A percentile compares a stretch with the other conserved stretches of the same genome.
These are phyloP conservation scores for Zeugodacus cucurbitae DNA, from an alignment of 1,140 invertebrate genomes.

Conservation along the genomic window DNA sequence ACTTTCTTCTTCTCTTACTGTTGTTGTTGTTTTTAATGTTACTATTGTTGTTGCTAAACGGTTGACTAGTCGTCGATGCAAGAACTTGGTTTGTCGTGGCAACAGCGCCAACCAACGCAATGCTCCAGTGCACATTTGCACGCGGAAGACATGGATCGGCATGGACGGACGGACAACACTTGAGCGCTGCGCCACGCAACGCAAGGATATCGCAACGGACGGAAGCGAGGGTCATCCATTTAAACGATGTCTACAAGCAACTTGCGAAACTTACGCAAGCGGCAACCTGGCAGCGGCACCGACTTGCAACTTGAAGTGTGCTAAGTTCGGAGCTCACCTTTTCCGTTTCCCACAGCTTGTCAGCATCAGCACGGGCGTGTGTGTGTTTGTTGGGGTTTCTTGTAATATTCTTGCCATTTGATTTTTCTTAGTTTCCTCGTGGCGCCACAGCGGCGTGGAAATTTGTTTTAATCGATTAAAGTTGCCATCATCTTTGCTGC, in stretches of 20 bases:
- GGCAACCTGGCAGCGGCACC: not conserved
- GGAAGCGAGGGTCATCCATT: slow-evolving; percentile 41
- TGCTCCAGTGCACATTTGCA: slow-evolving; percentile 25
- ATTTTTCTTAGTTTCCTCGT: slow-evolving; percentile 38
- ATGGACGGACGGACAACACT: not conserved
- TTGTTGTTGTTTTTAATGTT: not conserved
- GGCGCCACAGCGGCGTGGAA: slow-evolving; percentile 39
- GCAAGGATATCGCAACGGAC: slow-evolving; percentile 28
- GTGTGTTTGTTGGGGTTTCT: not conserved
- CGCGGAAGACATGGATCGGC: not conserved
- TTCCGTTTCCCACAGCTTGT: not conserved
- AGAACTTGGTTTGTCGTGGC: not conserved
- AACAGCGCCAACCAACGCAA: not conserved
- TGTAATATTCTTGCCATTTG: not conserved
- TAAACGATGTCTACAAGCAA: slow-evolving; percentile 43
- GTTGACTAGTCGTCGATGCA: not conserved
- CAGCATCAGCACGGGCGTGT: too few relatives aligned
- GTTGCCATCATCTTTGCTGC: slow-evolving; percentile 36
- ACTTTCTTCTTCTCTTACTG: not conserved
- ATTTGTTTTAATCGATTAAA: slow-evolving; percentile 44
- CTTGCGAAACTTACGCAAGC: slow-evolving; percentile 21
- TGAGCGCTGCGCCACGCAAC: not conserved
- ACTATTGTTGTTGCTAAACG: not conserved
- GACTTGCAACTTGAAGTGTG: slow-evolving; percentile 31
- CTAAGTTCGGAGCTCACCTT: slow-evolving; percentile 24